Conservation (phyloP, 1,140 invertebrate species). For the Ips typographus region DNA sequence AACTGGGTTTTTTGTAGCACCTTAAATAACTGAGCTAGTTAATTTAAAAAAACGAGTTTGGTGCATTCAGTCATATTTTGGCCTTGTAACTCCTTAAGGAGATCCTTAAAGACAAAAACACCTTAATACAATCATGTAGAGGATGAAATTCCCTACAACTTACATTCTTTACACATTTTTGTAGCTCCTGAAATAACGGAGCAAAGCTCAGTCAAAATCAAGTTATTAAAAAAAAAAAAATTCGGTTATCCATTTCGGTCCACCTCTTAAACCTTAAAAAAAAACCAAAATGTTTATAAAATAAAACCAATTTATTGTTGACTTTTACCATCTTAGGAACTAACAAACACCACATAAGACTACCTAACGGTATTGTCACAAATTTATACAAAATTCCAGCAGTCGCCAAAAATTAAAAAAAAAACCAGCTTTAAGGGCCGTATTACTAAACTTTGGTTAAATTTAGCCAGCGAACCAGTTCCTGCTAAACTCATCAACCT, state of each 20-base stretch:
- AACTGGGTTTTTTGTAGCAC: no score
- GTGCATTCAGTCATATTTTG: no score
- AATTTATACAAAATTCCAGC: slow-evolving; percentile 43
- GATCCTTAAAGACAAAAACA: neutral
- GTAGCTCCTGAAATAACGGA: neutral
- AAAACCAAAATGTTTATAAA: slow-evolving; percentile 30
- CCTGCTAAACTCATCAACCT: neutral
- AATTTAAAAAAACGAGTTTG: no score
- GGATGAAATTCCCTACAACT: neutral
- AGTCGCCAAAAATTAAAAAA: slow-evolving; percentile 39
- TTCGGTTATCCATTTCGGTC: neutral
- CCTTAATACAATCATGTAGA: no score
- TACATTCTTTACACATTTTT: neutral
- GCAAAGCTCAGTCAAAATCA: neutral
- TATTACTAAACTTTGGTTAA: neutral
- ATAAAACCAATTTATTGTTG: slow-evolving; percentile 46
- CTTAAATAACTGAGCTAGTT: no score
- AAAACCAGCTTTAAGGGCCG: neutral
- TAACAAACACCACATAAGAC: slow-evolving; percentile 35
- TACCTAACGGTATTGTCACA: slow-evolving; percentile 44
- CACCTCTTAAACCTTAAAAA: neutral
- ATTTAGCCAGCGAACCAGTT: no score
- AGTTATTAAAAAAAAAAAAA: neutral
- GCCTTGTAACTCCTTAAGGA: no score
- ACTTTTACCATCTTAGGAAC: slow-evolving; percentile 34